phyloP scores from a whole-genome alignment of 2,797 vertebrate species.

The Rhinogobio ventralis region DNA sequence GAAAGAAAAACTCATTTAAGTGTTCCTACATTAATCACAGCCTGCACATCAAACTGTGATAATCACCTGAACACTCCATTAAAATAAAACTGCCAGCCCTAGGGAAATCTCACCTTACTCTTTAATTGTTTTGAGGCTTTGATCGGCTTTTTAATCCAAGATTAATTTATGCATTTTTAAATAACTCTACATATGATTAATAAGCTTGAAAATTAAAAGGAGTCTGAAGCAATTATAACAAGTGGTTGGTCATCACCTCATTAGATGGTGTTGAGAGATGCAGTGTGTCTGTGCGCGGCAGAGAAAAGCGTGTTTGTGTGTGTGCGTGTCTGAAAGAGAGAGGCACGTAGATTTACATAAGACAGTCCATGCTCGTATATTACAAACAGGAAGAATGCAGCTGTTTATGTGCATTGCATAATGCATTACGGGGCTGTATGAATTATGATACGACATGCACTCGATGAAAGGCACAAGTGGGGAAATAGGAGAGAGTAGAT shows the following conservation, averaged over 20 bases:
- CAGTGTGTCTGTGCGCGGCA: slow-evolving; percentile 72
- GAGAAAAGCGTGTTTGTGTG: slow-evolving; percentile 38
- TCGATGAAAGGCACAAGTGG: slow-evolving; percentile 30
- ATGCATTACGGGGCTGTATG: slow-evolving; percentile 10
- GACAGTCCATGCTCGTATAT: slow-evolving; percentile 28
- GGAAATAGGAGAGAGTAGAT: slow-evolving; percentile 67
- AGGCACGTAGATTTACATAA: slow-evolving; percentile 45
- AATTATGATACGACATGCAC: slow-evolving; percentile 23
- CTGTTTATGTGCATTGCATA: slow-evolving; percentile 47
- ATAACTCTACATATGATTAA: slow-evolving; percentile 99
- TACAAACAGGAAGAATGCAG: slow-evolving; percentile 13
- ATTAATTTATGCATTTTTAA: slow-evolving; percentile 99
- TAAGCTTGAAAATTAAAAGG: slow-evolving; percentile 99
- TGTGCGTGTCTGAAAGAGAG: slow-evolving; percentile 63
- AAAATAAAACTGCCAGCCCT: slow-evolving; percentile 98
- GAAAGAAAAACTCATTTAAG: slow-evolving; percentile 89
- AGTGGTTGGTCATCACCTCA: slow-evolving; percentile 99
- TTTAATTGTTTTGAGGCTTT: slow-evolving; percentile 99
- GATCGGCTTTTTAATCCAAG: slow-evolving; percentile 99
- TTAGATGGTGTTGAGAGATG: slow-evolving; percentile 91
- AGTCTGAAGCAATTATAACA: slow-evolving; percentile 99
- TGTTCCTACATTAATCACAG: slow-evolving; percentile 99
- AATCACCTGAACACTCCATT: slow-evolving; percentile 99
- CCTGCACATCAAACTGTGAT: slow-evolving; percentile 94
- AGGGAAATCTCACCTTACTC: slow-evolving; percentile 99